These are phyloP conservation scores for Alectoris magna DNA, from an alignment of 2,797 vertebrate species.

Conservation along the genomic window DNA sequence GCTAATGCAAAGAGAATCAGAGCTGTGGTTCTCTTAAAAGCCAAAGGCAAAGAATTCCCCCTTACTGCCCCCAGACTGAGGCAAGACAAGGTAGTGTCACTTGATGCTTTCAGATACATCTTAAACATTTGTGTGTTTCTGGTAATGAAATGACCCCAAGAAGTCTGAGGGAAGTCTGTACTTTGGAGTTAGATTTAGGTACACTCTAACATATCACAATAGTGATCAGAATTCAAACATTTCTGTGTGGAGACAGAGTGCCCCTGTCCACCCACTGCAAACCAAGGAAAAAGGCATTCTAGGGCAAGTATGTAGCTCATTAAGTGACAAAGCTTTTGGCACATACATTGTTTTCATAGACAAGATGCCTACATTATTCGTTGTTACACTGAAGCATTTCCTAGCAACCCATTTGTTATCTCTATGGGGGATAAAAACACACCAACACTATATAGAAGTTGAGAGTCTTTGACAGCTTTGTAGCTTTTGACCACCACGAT, in stretches of 20 bases:
- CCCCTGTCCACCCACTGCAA: not conserved
- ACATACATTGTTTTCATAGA: slow-evolving; percentile 7
- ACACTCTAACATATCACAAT: not conserved
- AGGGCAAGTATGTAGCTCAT: not conserved
- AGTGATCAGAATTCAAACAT: not conserved
- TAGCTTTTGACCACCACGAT: slow-evolving; percentile 29
- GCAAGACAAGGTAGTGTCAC: not conserved
- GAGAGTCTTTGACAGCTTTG: slow-evolving; percentile 1
- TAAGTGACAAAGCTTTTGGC: not conserved
- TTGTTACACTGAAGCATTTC: slow-evolving; percentile 34
- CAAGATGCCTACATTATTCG: not conserved
- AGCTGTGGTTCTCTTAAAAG: not conserved
- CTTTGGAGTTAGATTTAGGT: not conserved
- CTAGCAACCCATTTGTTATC: slow-evolving; percentile 47
- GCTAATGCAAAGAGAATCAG: not conserved
- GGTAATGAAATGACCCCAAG: not conserved
- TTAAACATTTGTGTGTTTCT: not conserved
- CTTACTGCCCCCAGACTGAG: not conserved
- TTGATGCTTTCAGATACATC: not conserved
- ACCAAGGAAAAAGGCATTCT: not conserved
- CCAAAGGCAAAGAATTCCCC: not conserved
- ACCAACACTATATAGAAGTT: not conserved
- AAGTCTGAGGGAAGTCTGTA: not conserved
- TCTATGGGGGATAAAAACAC: slow-evolving; percentile 30
- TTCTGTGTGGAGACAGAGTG: not conserved